Percentiles rank a stretch among this genome's conserved stretches.
These are phyloP conservation scores for Atrichornis clamosus DNA, from an alignment of 2,113 vertebrate species.

Conservation along the genomic window DNA sequence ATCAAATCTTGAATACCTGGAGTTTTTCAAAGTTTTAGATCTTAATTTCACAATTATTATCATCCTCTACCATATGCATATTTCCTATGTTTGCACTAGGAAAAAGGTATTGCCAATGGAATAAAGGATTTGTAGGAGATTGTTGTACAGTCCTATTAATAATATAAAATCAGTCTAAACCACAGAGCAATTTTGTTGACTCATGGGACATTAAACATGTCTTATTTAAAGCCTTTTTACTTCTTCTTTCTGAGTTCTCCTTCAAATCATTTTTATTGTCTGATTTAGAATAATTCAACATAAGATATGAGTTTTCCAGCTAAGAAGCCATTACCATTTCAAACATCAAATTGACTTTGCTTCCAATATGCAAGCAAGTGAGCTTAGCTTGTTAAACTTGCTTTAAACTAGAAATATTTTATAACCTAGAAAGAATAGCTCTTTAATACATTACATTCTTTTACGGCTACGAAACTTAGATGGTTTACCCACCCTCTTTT, in stretches of 20 bases:
- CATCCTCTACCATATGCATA: background rate
- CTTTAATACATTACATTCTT: background rate
- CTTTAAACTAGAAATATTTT: background rate
- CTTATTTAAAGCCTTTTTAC: constrained; percentile 35
- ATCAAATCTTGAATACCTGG: background rate
- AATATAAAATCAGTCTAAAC: constrained; percentile 52
- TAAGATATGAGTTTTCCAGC: constrained; percentile 10
- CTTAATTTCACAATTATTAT: constrained; percentile 40
- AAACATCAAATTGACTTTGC: constrained; percentile 25
- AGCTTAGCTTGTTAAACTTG: background rate
- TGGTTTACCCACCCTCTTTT: background rate
- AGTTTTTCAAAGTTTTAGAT: background rate
- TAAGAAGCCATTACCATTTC: constrained; percentile 31
- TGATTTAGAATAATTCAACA: constrained; percentile 53
- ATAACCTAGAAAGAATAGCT: background rate
- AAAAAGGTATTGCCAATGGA: constrained; percentile 22
- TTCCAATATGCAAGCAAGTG: background rate
- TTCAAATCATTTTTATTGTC: constrained; percentile 51
- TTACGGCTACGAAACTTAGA: background rate
- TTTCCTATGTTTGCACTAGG: constrained; percentile 20
- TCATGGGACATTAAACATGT: constrained; percentile 49
- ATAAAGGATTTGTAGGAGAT: constrained; percentile 36
- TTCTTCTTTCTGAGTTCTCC: constrained; percentile 39
- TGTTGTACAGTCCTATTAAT: constrained; percentile 45
- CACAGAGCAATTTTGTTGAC: constrained; percentile 63